Conservation (phyloP, 2,113 vertebrate species). For the Variabilichromis moorii region DNA sequence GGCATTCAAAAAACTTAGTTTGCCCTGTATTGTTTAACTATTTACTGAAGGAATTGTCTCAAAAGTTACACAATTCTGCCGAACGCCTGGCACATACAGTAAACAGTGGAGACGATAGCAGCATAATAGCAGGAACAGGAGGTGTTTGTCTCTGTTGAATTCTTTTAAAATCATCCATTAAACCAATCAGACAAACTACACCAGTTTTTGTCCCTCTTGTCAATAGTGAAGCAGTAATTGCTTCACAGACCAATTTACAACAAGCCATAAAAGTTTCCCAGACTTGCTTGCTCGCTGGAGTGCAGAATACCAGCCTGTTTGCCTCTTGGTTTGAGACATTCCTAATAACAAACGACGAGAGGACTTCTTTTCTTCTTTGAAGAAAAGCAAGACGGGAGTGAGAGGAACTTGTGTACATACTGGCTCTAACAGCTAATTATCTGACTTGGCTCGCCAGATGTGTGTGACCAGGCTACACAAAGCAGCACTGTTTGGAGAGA, state of each 20-base stretch:
- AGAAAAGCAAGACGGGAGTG: conserved; percentile 57
- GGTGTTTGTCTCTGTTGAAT: conserved; percentile 20
- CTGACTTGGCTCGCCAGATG: conserved; percentile 51
- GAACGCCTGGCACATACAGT: not conserved
- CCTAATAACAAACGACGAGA: conserved; percentile 50
- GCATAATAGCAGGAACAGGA: not conserved
- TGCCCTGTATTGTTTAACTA: not conserved
- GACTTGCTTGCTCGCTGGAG: conserved; percentile 27
- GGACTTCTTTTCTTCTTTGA: conserved; percentile 59
- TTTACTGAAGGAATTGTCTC: not conserved
- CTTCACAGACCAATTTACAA: conserved; percentile 62
- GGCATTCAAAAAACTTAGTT: not conserved
- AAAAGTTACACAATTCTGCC: not conserved
- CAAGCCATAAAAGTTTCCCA: conserved; percentile 56
- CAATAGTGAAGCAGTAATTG: conserved; percentile 44
- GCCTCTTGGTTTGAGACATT: conserved; percentile 51
- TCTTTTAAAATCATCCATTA: conserved; percentile 47
- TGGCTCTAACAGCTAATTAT: conserved; percentile 57
- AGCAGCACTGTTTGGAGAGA: conserved; percentile 52
- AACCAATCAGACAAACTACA: conserved; percentile 27
- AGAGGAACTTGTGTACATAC: conserved; percentile 64
- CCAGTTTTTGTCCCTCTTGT: conserved; percentile 25
- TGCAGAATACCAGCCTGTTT: conserved; percentile 58
- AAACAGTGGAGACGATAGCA: not conserved
- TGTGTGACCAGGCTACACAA: conserved; percentile 52